A percentile compares a stretch with the other conserved stretches of the same genome.
Evolutionary conservation across 2,888 invertebrate genomes (phyloP).

Genomic region (Agrochola litura): DNA sequence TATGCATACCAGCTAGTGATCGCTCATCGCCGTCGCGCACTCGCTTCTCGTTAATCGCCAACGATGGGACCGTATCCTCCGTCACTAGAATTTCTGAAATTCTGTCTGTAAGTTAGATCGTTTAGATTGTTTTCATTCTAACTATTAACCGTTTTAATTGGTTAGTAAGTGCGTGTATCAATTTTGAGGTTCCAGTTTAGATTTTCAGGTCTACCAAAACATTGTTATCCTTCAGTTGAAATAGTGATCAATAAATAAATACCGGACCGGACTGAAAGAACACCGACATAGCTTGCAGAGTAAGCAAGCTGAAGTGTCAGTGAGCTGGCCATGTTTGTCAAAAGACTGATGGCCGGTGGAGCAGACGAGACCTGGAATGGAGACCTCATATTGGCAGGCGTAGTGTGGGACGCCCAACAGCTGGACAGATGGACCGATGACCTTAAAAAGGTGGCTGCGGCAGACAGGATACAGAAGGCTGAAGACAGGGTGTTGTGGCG

Average conservation of each 20-base stretch:
- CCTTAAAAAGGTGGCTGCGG: too few relatives aligned
- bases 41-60: background rate
- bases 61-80: background rate
- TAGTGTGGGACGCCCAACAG: background rate
- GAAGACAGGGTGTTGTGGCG: too few relatives aligned
- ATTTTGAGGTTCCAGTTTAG: background rate
- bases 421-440: too few relatives aligned
- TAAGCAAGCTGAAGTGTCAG: background rate
- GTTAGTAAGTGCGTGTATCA: background rate
- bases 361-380: too few relatives aligned
- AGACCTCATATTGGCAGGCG: background rate
- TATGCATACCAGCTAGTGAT: background rate
- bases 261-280: background rate
- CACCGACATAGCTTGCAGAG: background rate
- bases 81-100: conserved; percentile 15
- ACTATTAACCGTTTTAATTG: conserved; percentile 1
- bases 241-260: background rate
- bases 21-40: background rate
- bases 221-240: background rate
- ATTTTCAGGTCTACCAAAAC: background rate
- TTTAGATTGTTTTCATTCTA: conserved; percentile 24
- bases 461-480: too few relatives aligned
- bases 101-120: background rate
- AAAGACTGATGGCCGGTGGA: background rate
- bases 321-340: background rate